These are phyloP conservation scores for Acronicta aceris DNA, from an alignment of 2,888 invertebrate species.

Conservation along the genomic window DNA sequence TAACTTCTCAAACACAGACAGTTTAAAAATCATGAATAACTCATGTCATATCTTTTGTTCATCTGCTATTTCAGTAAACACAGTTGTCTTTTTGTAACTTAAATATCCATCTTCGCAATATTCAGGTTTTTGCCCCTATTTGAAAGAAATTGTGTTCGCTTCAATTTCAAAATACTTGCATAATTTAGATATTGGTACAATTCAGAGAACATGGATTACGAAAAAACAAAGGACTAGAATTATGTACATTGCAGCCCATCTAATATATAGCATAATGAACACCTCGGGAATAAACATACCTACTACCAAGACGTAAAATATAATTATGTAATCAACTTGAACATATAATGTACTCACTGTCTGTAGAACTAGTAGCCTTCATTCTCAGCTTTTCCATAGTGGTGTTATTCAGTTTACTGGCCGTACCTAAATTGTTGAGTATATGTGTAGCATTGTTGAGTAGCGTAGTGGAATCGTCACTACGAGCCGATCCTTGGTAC, in stretches of 20 bases:
- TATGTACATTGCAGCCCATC: too few relatives aligned
- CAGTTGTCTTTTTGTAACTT: conserved; percentile 21
- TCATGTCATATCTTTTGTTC: conserved; percentile 29
- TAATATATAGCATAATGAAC: too few relatives aligned
- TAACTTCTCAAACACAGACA: conserved; percentile 5
- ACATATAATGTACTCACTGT: conserved; percentile 67
- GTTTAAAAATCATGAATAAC: conserved; percentile 13
- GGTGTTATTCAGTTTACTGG: conserved; percentile 88
- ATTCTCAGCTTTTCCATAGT: conserved; percentile 89
- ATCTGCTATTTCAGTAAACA: conserved; percentile 8
- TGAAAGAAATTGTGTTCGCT: neutral
- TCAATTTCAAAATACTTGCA: neutral
- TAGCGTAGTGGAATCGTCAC: conserved; percentile 88
- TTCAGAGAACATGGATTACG: too few relatives aligned
- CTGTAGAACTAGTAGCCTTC: conserved; percentile 85
- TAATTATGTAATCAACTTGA: too few relatives aligned
- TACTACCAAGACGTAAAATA: too few relatives aligned
- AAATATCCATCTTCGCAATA: conserved; percentile 18
- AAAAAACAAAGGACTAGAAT: too few relatives aligned
- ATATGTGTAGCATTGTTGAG: conserved; percentile 89
- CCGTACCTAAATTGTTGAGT: conserved; percentile 88
- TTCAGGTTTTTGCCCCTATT: neutral
- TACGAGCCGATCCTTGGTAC: conserved; percentile 89
- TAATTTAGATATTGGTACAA: too few relatives aligned
- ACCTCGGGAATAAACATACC: too few relatives aligned